phyloP scores from a whole-genome alignment of 2,113 vertebrate species.

The Triplophysa rosa region DNA sequence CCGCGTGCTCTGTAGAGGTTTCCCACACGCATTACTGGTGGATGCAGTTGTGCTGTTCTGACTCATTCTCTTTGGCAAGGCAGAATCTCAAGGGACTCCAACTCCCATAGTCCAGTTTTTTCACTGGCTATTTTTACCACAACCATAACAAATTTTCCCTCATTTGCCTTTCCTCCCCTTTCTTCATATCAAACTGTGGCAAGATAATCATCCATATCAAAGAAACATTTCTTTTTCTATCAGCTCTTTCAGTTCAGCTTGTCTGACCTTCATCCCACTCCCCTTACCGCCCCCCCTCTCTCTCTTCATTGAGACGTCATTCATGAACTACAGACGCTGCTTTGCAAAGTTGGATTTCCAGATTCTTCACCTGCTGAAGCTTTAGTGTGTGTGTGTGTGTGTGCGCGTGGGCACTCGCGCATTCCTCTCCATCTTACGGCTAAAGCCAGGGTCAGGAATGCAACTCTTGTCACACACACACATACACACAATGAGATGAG shows the following conservation, averaged over 20 bases:
- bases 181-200: conserved; percentile 31
- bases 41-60: conserved; percentile 44
- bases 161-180: conserved; percentile 34
- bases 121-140: conserved; percentile 48
- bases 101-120: conserved; percentile 51
- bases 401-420: conserved; percentile 19
- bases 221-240: conserved; percentile 27
- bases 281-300: conserved; percentile 1
- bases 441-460: conserved; percentile 37
- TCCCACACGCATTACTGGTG: conserved; percentile 53
- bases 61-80: conserved; percentile 51
- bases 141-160: conserved; percentile 37
- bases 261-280: not conserved
- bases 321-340: conserved; percentile 43
- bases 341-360: conserved; percentile 39
- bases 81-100: conserved; percentile 50
- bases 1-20: conserved; percentile 30
- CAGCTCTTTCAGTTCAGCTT: conserved; percentile 35
- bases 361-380: conserved; percentile 48
- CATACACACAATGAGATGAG: not conserved
- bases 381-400: conserved; percentile 28
- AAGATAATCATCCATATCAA: conserved; percentile 36
- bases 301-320: conserved; percentile 42
- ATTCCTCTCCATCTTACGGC: conserved; percentile 43
- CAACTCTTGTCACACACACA: conserved; percentile 17